Conservation (phyloP, 2,888 invertebrate species). For the Diarsia mendica region DNA sequence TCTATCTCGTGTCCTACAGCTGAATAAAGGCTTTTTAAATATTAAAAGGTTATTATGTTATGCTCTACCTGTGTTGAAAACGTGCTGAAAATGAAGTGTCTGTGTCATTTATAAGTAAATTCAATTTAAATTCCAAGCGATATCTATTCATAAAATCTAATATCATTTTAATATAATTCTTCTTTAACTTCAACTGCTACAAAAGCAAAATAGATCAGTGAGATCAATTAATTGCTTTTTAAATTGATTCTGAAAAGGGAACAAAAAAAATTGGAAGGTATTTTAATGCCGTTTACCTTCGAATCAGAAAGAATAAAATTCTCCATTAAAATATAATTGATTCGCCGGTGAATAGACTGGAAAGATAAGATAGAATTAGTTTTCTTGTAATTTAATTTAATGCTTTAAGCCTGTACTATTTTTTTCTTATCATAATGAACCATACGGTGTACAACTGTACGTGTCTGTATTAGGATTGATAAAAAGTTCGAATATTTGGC, state of each 20-base stretch:
- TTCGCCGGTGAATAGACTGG: background rate
- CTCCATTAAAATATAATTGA: constrained; percentile 21
- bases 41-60: no score
- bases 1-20: no score
- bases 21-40: no score
- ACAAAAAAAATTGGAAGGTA: constrained; percentile 5
- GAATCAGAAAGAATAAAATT: constrained; percentile 33
- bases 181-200: background rate
- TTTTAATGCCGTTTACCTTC: constrained; percentile 24
- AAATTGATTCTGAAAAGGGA: constrained; percentile 30
- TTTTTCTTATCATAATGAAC: background rate
- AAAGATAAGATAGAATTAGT: background rate
- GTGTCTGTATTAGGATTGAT: background rate
- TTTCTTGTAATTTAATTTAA: background rate
- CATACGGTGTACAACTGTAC: no score
- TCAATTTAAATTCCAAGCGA: constrained; percentile 5
- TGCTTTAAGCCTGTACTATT: background rate
- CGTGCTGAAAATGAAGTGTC: background rate
- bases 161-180: constrained; percentile 24
- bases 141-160: constrained; percentile 5
- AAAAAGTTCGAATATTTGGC: background rate
- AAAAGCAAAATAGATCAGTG: constrained; percentile 15
- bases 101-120: background rate
- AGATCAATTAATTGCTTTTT: constrained; percentile 45
- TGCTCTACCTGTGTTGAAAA: no score